Evolutionary conservation across 2,797 vertebrate genomes (phyloP), one percentile per base, ranked within the genome.

Genomic region (Sebastes cheni): DNA sequence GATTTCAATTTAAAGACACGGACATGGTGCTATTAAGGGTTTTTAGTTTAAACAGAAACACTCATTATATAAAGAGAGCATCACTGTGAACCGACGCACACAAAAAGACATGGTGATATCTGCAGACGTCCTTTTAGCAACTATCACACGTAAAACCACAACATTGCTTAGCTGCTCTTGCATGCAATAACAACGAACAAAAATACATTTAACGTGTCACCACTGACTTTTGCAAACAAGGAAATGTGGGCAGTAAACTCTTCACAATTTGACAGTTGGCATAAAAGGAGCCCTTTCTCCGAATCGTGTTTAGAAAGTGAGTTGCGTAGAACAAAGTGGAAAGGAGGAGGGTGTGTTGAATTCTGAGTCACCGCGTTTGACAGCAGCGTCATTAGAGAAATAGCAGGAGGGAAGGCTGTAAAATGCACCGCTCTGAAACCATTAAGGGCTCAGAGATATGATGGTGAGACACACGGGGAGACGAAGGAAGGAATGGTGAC

Each of bases 381-480:
- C 85, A 84, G 84, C 54, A 3, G 69, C 42, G 9, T 84, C 84
- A 76, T 86, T 82, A 82, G 71, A 67, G 72, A 77, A 46, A 29
- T 65, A 29, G 66, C 50, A 36, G 62, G 72, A 73, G 76, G 55
- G 27, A 3, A 59, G 23, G 75, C 69, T 70, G 77, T 69, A 39
- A 85, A 79, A 77, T 14, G 69, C 42, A 60, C 74, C 1, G 82
- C 75, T 67, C 79, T 69, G 87, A 84, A 70, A 65, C 81, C 69
- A 77, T 85, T 80, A 62, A 75, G 55, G 74, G 32, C 70, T 29
- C 67, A 25, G 36, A 50, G 80, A 72, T 74, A 46, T 42, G 59
- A 84, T 59, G 74, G 76, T 0, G 55, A 77, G 64, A 56, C 30
- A 16, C 52, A 61, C 32, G 1, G 9, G 22, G 75, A 75, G 77